Evolutionary conservation across 2,888 invertebrate species (phyloP).

Genomic region (Ormyrus nitidulus): DNA sequence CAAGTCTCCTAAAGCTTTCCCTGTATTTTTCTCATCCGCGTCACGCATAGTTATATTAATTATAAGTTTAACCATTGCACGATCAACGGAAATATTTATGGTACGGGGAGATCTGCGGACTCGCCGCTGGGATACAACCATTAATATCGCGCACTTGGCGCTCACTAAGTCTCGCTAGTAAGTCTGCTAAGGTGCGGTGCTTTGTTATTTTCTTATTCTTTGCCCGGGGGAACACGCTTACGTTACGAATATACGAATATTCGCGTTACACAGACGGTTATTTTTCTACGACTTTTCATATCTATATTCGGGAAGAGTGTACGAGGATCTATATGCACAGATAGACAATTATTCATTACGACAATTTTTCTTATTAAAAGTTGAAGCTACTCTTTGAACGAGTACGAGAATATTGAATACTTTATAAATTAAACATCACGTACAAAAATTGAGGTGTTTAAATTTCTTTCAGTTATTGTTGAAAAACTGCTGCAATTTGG

Average conservation of each 20-base stretch:
- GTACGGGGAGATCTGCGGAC: neutral
- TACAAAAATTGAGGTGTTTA: too few relatives aligned
- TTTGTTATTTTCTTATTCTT: neutral
- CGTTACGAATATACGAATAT: neutral
- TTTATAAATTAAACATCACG: too few relatives aligned
- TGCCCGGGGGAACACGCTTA: neutral
- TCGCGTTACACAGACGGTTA: neutral
- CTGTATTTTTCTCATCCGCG: conserved; percentile 42
- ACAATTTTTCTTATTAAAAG: too few relatives aligned
- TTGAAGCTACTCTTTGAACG: too few relatives aligned
- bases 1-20: conserved; percentile 40
- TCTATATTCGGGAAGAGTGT: too few relatives aligned
- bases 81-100: conserved; percentile 27
- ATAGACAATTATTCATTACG: too few relatives aligned
- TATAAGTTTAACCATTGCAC: conserved; percentile 30
- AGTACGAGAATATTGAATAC: too few relatives aligned
- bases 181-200: neutral
- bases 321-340: too few relatives aligned
- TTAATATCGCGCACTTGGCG: neutral
- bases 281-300: too few relatives aligned
- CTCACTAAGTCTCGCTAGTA: neutral
- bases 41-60: neutral
- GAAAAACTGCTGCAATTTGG: too few relatives aligned
- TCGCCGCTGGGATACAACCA: conserved; percentile 6
- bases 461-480: too few relatives aligned